Evolutionary conservation across 2,113 vertebrate genomes (phyloP), one percentile per base, ranked within the genome.

Genomic region (Macrotus californicus): DNA sequence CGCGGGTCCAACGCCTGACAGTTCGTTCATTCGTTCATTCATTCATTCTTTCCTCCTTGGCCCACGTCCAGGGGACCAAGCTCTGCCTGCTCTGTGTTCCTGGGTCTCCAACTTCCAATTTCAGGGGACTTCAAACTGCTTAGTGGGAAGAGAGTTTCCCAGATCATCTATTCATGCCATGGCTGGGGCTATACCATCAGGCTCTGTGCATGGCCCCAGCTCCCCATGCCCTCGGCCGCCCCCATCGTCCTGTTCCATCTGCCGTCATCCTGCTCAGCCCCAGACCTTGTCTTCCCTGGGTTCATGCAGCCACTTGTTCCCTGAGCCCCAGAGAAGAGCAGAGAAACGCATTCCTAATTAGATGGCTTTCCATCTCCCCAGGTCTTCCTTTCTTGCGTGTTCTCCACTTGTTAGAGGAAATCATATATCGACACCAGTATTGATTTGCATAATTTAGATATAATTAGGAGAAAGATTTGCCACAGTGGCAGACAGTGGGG

Each of bases 401-500:
- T 93, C 92, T 92, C 19, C 36, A 90, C 89, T 95, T 94, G 91
- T 95, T 95, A 96, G 93, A 95, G 96, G 94, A 86, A 96, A 94
- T 69, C 3, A 2, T 26, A 1, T 83, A 94, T 94, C 0, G 87
- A 89, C 96, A 31, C 54, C 7, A 19, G 75, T 91, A 96, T 96
- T 87, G 96, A 97, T 96, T 96, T 97, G 96, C 97, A 97, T 97
- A 97, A 97, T 90, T 95, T 80, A 67, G 95, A 66, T 79, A 64
- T 81, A 97, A 96, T 96, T 91, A 94, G 94, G 92, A 90, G 93
- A 64, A 66, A 72, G 85, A 36, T 18, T 73, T 92, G 81, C 69
- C 2, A 1, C 52, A 29, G 41, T 43, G 84, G 64, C 66, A 39
- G 77, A 39, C 72, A 18, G 43, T 0, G 4, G 50, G 70, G 31